A percentile compares a stretch with the other conserved stretches of the same genome.
These are phyloP conservation scores for Steinernema hermaphroditum DNA, from an alignment of 2,888 invertebrate species.

Conservation along the genomic window DNA sequence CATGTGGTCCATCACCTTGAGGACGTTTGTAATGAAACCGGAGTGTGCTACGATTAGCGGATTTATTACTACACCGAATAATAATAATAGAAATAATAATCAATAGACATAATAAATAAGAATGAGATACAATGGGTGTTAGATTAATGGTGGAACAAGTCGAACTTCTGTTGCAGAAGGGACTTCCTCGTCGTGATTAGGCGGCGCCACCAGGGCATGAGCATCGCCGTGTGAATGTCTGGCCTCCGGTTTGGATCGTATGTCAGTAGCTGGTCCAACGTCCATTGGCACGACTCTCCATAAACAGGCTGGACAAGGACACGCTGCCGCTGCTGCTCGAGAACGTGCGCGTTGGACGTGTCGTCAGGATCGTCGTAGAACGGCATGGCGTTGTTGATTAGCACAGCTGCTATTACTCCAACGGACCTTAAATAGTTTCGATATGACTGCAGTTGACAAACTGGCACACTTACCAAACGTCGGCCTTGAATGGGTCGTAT, in stretches of 20 bases:
- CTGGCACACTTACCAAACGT: constrained; percentile 67
- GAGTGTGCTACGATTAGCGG: not conserved
- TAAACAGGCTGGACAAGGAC: not conserved
- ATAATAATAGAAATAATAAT: not conserved
- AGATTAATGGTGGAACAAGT: not conserved
- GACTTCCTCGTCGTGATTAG: not conserved
- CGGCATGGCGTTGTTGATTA: constrained; percentile 70
- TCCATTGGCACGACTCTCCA: not conserved
- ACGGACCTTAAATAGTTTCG: constrained; percentile 62
- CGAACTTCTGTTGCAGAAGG: not conserved
- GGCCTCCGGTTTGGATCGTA: not conserved
- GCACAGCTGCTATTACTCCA: constrained; percentile 69
- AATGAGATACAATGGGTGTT: not conserved
- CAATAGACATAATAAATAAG: not conserved
- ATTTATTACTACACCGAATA: not conserved
- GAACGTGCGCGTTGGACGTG: not conserved
- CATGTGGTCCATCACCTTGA: not conserved
- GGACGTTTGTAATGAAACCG: not conserved
- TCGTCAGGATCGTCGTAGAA: constrained; percentile 49
- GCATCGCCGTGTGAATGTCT: not conserved
- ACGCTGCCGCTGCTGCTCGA: not conserved
- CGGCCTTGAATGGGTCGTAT: constrained; percentile 69
- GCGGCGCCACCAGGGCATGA: constrained; percentile 4
- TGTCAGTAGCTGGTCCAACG: not conserved
- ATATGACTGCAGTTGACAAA: not conserved